Percentiles rank a stretch among this genome's conserved stretches.
phyloP scores from a whole-genome alignment of 2,888 invertebrate genomes.

The Monochamus alternatus region DNA sequence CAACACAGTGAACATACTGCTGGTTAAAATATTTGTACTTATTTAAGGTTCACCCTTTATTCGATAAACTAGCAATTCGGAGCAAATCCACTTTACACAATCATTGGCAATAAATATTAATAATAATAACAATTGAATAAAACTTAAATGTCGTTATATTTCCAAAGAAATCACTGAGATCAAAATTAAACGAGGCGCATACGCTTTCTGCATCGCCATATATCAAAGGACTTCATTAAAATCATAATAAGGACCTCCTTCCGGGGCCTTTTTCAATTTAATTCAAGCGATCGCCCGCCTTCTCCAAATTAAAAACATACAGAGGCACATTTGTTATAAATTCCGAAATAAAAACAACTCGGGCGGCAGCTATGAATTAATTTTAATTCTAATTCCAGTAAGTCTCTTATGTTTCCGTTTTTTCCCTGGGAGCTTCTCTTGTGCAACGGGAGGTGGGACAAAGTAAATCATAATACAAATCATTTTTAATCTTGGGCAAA shows the following conservation, averaged over 20 bases:
- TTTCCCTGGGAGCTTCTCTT: slow-evolving; percentile 54
- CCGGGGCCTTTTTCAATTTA: slow-evolving; percentile 57
- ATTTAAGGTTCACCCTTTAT: too few species aligned
- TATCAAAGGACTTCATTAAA: slow-evolving; percentile 44
- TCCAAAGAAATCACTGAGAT: too few species aligned
- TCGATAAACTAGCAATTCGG: too few species aligned
- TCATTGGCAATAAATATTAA: too few species aligned
- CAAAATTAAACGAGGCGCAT: slow-evolving; percentile 11
- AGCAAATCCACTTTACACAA: too few species aligned
- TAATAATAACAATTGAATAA: too few species aligned
- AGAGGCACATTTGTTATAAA: slow-evolving; percentile 54
- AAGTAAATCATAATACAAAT: slow-evolving; percentile 65
- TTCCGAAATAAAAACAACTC: slow-evolving; percentile 40
- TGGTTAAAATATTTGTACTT: too few species aligned
- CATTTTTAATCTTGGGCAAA: slow-evolving; percentile 65
- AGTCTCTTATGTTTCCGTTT: slow-evolving; percentile 59
- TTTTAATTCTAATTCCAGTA: slow-evolving; percentile 63
- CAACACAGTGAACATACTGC: too few species aligned
- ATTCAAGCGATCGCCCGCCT: slow-evolving; percentile 51
- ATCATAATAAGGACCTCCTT: slow-evolving; percentile 41
- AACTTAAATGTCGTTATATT: too few species aligned
- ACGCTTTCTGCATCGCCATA: slow-evolving; percentile 3
- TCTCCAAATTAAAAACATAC: slow-evolving; percentile 61
- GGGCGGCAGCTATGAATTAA: slow-evolving; percentile 57
- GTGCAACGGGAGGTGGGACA: slow-evolving; percentile 59